Conservation (phyloP, 2,797 vertebrate species). For the Rhinogobio ventralis region DNA sequence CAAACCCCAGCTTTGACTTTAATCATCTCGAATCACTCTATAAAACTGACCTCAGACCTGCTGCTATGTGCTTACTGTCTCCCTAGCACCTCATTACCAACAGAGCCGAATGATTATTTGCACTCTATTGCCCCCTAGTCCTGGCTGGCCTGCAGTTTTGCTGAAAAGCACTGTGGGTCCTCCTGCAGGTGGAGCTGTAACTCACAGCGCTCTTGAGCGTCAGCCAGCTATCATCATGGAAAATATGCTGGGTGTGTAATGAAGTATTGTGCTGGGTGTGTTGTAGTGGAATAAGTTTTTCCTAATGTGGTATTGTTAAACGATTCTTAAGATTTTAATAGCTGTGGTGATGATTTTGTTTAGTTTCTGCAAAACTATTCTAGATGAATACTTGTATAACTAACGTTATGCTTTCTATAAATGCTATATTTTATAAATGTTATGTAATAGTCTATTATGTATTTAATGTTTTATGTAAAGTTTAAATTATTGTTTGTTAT, state of each 20-base stretch:
- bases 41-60: slow-evolving; percentile 51
- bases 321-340: slow-evolving; percentile 8
- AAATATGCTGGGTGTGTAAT: slow-evolving; percentile 53
- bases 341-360: background rate
- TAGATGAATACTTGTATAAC: background rate
- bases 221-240: slow-evolving; percentile 53
- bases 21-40: slow-evolving; percentile 34
- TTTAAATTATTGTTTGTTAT: background rate
- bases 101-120: slow-evolving; percentile 29
- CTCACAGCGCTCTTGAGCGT: slow-evolving; percentile 19
- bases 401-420: background rate
- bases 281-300: slow-evolving; percentile 30
- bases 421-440: background rate
- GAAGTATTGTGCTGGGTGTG: slow-evolving; percentile 40
- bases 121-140: slow-evolving; percentile 37
- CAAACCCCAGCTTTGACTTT: slow-evolving; percentile 43
- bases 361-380: background rate
- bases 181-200: slow-evolving; percentile 57
- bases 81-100: slow-evolving; percentile 43
- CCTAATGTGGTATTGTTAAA: slow-evolving; percentile 44
- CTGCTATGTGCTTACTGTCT: slow-evolving; percentile 37
- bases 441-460: background rate
- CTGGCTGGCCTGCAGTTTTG: slow-evolving; percentile 38
- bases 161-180: background rate
- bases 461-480: background rate